Percentiles rank a stretch among this genome's conserved stretches.
phyloP scores from a whole-genome alignment of 1,140 invertebrate genomes.

The Pantala flavescens region DNA sequence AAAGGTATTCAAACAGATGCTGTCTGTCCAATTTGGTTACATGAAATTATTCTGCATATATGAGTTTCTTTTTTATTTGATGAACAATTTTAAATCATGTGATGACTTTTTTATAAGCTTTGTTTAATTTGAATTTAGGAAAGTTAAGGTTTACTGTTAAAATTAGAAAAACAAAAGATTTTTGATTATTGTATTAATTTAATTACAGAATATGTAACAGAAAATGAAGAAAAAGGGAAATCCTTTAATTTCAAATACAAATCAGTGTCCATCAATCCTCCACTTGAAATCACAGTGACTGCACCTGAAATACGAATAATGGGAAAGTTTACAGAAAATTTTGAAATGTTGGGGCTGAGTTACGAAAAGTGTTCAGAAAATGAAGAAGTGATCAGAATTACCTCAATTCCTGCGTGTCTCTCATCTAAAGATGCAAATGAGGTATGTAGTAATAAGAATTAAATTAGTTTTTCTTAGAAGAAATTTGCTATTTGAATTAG shows the following conservation, averaged over 20 bases:
- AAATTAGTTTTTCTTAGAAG: neutral
- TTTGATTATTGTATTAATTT: neutral
- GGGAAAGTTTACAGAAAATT: conserved; percentile 30
- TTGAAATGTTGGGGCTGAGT: conserved; percentile 31
- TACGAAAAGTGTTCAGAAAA: conserved; percentile 16
- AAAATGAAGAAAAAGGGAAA: neutral
- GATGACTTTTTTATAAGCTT: too few relatives aligned
- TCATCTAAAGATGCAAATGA: conserved; percentile 25
- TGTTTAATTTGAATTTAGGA: too few relatives aligned
- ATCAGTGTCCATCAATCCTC: conserved; percentile 25
- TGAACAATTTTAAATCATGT: too few relatives aligned
- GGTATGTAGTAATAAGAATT: conserved; percentile 19
- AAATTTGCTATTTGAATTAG: too few relatives aligned
- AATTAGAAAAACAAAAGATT: too few relatives aligned
- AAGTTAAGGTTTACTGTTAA: too few relatives aligned
- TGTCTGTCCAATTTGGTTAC: too few relatives aligned
- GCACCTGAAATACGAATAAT: conserved; percentile 33
- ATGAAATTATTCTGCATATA: too few relatives aligned
- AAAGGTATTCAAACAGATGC: conserved; percentile 36
- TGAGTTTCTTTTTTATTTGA: too few relatives aligned
- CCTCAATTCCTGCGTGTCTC: conserved; percentile 27
- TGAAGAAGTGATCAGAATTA: conserved; percentile 22
- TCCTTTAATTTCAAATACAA: neutral
- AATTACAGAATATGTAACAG: neutral
- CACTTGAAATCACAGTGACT: conserved; percentile 30